A percentile compares a stretch with the other conserved stretches of the same genome.
Evolutionary conservation across 2,888 invertebrate species (phyloP).

Genomic region (Euproctis similis): DNA sequence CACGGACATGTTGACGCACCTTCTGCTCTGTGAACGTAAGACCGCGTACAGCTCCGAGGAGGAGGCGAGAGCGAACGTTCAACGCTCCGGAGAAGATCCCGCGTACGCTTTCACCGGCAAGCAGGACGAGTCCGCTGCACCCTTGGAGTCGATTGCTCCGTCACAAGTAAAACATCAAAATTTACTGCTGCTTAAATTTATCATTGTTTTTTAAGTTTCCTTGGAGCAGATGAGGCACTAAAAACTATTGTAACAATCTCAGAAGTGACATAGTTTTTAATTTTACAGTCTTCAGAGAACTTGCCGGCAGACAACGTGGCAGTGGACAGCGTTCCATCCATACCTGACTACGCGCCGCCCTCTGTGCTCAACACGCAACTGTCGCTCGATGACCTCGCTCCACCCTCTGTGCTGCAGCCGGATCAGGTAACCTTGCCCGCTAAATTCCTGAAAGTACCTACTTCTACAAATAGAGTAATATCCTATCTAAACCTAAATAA

Average conservation of each 20-base stretch:
- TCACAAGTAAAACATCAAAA: too few relatives aligned
- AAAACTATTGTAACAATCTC: too few relatives aligned
- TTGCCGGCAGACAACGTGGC: not conserved
- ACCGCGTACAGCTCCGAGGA: constrained; percentile 82
- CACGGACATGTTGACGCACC: constrained; percentile 80
- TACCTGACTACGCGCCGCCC: constrained; percentile 65
- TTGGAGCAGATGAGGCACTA: too few relatives aligned
- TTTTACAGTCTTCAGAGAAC: not conserved
- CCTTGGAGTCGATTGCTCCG: constrained; percentile 11
- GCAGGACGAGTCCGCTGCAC: constrained; percentile 15
- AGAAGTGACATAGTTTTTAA: too few relatives aligned
- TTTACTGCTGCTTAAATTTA: too few relatives aligned
- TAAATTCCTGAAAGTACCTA: too few relatives aligned
- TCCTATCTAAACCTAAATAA: too few relatives aligned
- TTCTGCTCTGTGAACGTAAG: constrained; percentile 82
- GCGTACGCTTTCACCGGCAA: constrained; percentile 9
- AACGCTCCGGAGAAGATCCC: constrained; percentile 32
- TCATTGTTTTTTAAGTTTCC: too few relatives aligned
- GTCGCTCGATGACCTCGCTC: constrained; percentile 69
- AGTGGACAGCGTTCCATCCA: constrained; percentile 35
- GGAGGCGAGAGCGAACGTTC: constrained; percentile 78
- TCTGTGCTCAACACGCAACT: constrained; percentile 71
- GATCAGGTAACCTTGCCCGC: constrained; percentile 70
- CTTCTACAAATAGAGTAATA: too few relatives aligned
- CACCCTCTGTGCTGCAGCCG: constrained; percentile 65